These are phyloP conservation scores for Todiramphus saurophagus DNA, from an alignment of 2,113 vertebrate genomes.

Conservation along the genomic window DNA sequence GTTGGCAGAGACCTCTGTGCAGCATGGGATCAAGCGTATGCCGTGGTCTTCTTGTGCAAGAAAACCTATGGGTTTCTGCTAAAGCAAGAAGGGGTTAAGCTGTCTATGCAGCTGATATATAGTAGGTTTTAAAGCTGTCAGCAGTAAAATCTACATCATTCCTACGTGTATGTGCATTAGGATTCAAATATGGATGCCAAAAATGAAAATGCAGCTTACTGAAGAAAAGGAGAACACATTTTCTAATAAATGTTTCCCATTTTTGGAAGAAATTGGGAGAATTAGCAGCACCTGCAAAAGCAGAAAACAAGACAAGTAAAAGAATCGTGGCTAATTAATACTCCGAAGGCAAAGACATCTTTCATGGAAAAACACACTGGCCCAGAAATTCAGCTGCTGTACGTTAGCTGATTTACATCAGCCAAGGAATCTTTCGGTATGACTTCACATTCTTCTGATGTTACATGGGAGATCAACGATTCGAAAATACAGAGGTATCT, in stretches of 20 bases:
- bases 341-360: conserved; percentile 16
- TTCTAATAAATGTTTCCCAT: conserved; percentile 19
- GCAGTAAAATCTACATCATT: conserved; percentile 32
- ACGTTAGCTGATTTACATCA: conserved; percentile 12
- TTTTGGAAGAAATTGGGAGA: conserved; percentile 3
- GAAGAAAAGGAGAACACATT: conserved; percentile 21
- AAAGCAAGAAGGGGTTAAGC: conserved; percentile 33
- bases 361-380: conserved; percentile 32
- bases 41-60: background rate
- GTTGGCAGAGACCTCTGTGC: background rate
- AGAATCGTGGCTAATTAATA: conserved; percentile 58
- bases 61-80: background rate
- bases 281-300: conserved; percentile 40
- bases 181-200: conserved; percentile 57
- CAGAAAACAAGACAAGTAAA: conserved; percentile 35
- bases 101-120: background rate
- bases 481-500: background rate
- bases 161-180: background rate
- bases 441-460: conserved; percentile 12
- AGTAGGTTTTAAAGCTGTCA: conserved; percentile 42
- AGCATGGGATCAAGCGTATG: background rate
- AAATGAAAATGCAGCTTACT: conserved; percentile 57
- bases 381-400: conserved; percentile 24
- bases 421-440: background rate
- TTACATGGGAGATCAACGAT: conserved; percentile 9